Evolutionary conservation across 2,888 invertebrate genomes (phyloP).

Genomic region (Abrostola triplasia): DNA sequence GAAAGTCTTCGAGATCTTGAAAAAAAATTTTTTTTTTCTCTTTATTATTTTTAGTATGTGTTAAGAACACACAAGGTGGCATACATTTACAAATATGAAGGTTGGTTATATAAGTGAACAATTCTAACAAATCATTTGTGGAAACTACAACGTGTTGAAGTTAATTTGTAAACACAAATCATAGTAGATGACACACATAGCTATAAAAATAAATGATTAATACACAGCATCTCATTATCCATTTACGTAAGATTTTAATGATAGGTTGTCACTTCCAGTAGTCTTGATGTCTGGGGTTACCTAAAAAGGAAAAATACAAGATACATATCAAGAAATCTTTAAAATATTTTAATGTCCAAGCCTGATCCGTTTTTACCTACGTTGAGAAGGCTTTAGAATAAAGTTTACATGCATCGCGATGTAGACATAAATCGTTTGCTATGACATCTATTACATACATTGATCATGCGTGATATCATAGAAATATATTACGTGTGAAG

Average conservation of each 20-base stretch:
- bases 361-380: conserved; percentile 24
- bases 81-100: too few species aligned
- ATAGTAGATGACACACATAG: conserved; percentile 36
- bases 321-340: conserved; percentile 31
- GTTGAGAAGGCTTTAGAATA: conserved; percentile 17
- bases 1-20: too few species aligned
- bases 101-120: too few species aligned
- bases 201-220: conserved; percentile 34
- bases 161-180: conserved; percentile 1
- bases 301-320: conserved; percentile 26
- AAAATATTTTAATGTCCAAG: conserved; percentile 46
- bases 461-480: conserved; percentile 44
- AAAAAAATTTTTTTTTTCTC: too few species aligned
- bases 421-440: conserved; percentile 41
- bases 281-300: conserved; percentile 20
- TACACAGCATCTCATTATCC: conserved; percentile 29
- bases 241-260: conserved; percentile 5
- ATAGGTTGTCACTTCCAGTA: conserved; percentile 22
- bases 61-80: too few species aligned
- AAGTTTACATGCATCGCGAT: conserved; percentile 33
- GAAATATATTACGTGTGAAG: conserved; percentile 29
- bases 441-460: conserved; percentile 46
- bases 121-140: too few species aligned
- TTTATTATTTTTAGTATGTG: too few species aligned
- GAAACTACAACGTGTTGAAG: too few species aligned